Evolutionary conservation across 2,797 vertebrate species (phyloP).

Genomic region (Nasua narica): DNA sequence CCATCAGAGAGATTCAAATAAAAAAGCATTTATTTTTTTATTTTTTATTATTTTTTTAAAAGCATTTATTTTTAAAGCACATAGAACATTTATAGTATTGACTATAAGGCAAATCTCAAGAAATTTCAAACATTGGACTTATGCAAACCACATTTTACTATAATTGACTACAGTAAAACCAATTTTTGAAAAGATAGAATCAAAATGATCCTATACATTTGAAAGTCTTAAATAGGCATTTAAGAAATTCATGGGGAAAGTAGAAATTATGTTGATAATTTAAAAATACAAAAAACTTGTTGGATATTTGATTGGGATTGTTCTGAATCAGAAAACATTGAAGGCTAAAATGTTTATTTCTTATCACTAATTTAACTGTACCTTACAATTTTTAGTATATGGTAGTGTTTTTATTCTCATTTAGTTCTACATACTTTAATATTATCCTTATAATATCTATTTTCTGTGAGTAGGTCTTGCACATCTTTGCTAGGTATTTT

Average conservation of each 20-base stretch:
- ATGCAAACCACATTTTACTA: neutral
- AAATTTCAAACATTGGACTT: neutral
- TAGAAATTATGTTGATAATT: neutral
- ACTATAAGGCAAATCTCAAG: neutral
- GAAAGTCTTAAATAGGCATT: neutral
- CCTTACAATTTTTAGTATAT: neutral
- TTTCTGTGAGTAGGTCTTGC: neutral
- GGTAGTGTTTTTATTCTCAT: neutral
- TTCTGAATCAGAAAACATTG: neutral
- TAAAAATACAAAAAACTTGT: neutral
- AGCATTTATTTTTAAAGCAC: neutral
- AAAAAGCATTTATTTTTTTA: too few relatives aligned
- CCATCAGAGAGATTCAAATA: too few relatives aligned
- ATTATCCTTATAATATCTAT: neutral
- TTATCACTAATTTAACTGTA: neutral
- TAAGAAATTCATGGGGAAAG: neutral
- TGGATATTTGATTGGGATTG: neutral
- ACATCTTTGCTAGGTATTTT: neutral
- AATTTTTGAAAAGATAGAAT: neutral
- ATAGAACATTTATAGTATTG: neutral
- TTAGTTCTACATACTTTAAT: neutral
- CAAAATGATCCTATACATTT: neutral
- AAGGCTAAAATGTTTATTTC: neutral
- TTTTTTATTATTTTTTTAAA: too few relatives aligned
- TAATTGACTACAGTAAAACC: neutral